These are phyloP conservation scores for Dyspetes luteomarginatus DNA, from an alignment of 2,888 invertebrate genomes.

Conservation along the genomic window DNA sequence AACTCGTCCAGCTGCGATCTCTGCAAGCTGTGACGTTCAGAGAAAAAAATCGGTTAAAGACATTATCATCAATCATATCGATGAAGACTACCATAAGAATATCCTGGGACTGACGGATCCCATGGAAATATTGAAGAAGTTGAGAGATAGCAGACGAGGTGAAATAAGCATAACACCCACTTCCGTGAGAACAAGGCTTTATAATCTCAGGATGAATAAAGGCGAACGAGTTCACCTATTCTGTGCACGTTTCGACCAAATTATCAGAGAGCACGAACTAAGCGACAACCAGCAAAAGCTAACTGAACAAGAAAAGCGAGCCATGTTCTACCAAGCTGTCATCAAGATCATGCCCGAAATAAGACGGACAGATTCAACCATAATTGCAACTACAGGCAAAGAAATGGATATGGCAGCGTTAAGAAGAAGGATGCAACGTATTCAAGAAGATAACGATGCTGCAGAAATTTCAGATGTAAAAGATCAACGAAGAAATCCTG, in stretches of 20 bases:
- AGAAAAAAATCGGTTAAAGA: conserved; percentile 66
- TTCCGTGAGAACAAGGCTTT: conserved; percentile 1
- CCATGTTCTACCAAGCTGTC: conserved; percentile 64
- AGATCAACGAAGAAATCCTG: conserved; percentile 22
- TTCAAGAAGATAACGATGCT: conserved; percentile 57
- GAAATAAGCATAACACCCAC: conserved; percentile 53
- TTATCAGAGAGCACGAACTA: conserved; percentile 55
- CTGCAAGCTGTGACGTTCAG: conserved; percentile 17
- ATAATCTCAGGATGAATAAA: conserved; percentile 34
- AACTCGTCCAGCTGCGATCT: conserved; percentile 8
- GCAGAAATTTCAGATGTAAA: conserved; percentile 15
- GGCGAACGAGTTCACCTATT: conserved; percentile 56
- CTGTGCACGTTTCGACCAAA: conserved; percentile 60
- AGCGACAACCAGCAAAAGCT: conserved; percentile 23
- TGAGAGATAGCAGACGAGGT: conserved; percentile 57
- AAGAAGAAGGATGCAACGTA: conserved; percentile 46
- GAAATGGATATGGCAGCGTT: conserved; percentile 59
- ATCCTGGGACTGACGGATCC: conserved; percentile 63
- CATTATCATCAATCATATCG: conserved; percentile 56
- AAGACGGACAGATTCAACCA: conserved; percentile 51
- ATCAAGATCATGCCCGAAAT: conserved; percentile 25
- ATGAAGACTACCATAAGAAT: conserved; percentile 61
- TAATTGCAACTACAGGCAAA: conserved; percentile 59
- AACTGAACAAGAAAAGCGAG: conserved; percentile 47
- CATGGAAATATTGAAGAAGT: conserved; percentile 44